Evolutionary conservation across 2,113 vertebrate genomes (phyloP).

Genomic region (Ictidomys tridecemlineatus): DNA sequence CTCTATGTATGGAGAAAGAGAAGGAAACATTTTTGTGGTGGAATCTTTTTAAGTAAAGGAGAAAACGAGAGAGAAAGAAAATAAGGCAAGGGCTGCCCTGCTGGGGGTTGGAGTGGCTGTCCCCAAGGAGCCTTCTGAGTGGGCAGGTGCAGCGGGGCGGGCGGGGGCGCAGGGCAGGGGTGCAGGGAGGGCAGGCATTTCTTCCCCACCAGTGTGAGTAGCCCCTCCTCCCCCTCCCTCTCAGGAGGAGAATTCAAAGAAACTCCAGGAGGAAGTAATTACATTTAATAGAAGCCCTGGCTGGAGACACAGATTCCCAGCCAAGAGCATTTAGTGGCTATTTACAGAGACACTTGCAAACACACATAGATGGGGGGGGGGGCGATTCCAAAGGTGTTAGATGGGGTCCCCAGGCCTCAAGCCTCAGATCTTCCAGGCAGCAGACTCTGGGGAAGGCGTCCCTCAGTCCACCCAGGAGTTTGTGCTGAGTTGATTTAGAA

Average conservation of each 20-base stretch:
- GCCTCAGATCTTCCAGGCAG: neutral
- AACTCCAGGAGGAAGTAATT: neutral
- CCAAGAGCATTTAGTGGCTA: neutral
- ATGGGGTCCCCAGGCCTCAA: neutral
- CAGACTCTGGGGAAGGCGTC: neutral
- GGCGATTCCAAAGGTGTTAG: neutral
- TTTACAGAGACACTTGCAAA: neutral
- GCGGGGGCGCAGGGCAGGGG: neutral
- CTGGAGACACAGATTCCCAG: neutral
- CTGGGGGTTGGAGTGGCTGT: neutral
- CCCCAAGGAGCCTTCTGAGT: neutral
- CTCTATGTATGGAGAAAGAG: neutral
- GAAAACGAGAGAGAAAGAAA: slow-evolving; percentile 20
- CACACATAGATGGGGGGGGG: neutral
- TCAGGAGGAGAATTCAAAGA: neutral
- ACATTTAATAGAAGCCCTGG: neutral
- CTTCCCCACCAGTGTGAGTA: no score
- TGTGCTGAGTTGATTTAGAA: neutral
- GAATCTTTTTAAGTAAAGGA: slow-evolving; percentile 20
- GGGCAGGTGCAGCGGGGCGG: neutral
- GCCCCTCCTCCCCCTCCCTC: neutral
- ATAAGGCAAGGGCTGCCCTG: neutral
- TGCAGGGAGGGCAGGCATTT: neutral
- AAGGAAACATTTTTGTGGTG: slow-evolving; percentile 36
- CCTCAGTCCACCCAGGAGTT: rapidly evolving